Conservation (phyloP, 2,113 vertebrate genomes). For the Argyrosomus japonicus region DNA sequence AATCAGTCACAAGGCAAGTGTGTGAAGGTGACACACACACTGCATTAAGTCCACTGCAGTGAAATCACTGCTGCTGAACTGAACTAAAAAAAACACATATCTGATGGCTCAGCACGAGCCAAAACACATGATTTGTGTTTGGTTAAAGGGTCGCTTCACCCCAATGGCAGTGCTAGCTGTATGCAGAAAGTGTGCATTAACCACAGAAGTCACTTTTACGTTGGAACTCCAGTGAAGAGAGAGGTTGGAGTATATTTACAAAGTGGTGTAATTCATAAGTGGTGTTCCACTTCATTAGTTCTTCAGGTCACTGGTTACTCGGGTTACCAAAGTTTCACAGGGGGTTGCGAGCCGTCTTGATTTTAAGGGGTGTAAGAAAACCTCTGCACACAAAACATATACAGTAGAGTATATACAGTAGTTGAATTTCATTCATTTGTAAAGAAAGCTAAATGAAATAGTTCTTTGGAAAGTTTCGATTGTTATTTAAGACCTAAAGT, state of each 20-base stretch:
- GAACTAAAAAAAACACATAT: constrained; percentile 1
- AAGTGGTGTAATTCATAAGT: background rate
- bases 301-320: no score
- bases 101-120: background rate
- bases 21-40: constrained; percentile 65
- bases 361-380: no score
- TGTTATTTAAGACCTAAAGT: no score
- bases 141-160: background rate
- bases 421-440: no score
- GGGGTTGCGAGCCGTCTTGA: no score
- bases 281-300: background rate
- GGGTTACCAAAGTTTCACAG: no score
- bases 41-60: constrained; percentile 26
- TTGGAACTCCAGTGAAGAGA: background rate
- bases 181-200: background rate
- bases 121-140: background rate
- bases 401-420: no score
- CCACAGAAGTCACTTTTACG: background rate
- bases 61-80: constrained; percentile 19
- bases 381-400: no score
- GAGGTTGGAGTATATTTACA: background rate
- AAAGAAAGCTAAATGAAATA: no score
- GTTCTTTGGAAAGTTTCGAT: no score
- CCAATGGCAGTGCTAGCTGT: background rate
- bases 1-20: constrained; percentile 13